These are phyloP conservation scores for Nesospiza acunhae DNA, from an alignment of 2,113 vertebrate genomes.

Conservation along the genomic window DNA sequence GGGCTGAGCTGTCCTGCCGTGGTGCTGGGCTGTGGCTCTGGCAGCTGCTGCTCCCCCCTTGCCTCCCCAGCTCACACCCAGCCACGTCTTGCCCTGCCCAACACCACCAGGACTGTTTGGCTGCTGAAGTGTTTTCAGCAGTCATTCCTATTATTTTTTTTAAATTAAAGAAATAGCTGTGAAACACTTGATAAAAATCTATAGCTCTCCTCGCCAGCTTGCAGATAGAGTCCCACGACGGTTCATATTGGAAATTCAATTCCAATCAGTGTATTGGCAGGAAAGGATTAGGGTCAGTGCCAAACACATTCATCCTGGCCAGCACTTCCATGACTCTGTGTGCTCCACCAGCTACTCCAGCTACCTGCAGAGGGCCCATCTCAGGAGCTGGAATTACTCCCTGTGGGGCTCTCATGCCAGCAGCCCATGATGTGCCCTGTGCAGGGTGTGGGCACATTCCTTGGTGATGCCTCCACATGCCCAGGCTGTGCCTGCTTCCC, in stretches of 20 bases:
- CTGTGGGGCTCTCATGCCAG: background rate
- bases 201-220: background rate
- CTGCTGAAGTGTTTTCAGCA: background rate
- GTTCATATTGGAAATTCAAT: slow-evolving; percentile 41
- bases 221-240: background rate
- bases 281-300: slow-evolving; percentile 7
- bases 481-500: background rate
- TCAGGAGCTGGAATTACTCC: background rate
- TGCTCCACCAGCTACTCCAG: background rate
- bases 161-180: slow-evolving; percentile 30
- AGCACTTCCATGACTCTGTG: background rate
- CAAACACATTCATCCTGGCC: background rate
- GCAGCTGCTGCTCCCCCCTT: background rate
- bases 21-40: background rate
- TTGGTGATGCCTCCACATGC: background rate
- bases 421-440: background rate
- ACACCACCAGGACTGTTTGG: fast-evolving
- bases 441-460: slow-evolving; percentile 26
- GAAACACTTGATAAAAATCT: slow-evolving; percentile 42
- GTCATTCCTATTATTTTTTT: background rate
- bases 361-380: background rate
- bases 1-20: background rate
- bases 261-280: slow-evolving; percentile 42
- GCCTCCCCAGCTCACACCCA: background rate
- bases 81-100: background rate